Evolutionary conservation across 2,113 vertebrate genomes (phyloP), one percentile per base, ranked within the genome.

Genomic region (Misgurnus mizolepis): DNA sequence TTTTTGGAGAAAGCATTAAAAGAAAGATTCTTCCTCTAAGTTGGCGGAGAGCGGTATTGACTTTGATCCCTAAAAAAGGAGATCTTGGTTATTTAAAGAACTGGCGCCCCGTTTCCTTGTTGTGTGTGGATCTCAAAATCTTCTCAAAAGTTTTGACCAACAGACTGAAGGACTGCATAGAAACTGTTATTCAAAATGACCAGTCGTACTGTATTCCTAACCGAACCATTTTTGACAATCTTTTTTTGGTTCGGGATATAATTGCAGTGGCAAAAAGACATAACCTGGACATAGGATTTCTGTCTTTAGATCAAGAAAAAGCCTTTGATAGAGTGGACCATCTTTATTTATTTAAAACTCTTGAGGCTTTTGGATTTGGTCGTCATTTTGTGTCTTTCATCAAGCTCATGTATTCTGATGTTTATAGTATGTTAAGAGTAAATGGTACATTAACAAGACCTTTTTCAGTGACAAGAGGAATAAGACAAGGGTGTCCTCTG

Each of bases 341-440:
- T 22, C 22, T 22, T 22, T 22, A 22, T 22, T 22, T 22, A 22
- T 22, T 22, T 22, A 22, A 22, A 22, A 22, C 22, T 22, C 22
- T 22, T 22, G 22, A 22, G 22, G 22, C 22, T 22, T 22, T 22
- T 22, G 22, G 22, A 22, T 22, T 22, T 22, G 22, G 22, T 22
- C 22, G 22, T 67, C 27, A 7, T 10, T 67, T 56, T 8, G 67
- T 60, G n/a, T 58, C 22, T 9, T 68, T 6, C 4, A 22, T 78
- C 9, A 78, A 47, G 10, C 49, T 67, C 15, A n/a, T 18, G 53
- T 11, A 67, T 22, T 3, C 6, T 8, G 6, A 67, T 22, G 18
- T 56, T 41, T 49, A 80, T 15, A 61, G 56, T 15, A 80, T 80
- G 45, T 12, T 72, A 11, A 56, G 71, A 34, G 67, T 34, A 10